phyloP scores from a whole-genome alignment of 2,113 vertebrate species.

The Hassar affinis region DNA sequence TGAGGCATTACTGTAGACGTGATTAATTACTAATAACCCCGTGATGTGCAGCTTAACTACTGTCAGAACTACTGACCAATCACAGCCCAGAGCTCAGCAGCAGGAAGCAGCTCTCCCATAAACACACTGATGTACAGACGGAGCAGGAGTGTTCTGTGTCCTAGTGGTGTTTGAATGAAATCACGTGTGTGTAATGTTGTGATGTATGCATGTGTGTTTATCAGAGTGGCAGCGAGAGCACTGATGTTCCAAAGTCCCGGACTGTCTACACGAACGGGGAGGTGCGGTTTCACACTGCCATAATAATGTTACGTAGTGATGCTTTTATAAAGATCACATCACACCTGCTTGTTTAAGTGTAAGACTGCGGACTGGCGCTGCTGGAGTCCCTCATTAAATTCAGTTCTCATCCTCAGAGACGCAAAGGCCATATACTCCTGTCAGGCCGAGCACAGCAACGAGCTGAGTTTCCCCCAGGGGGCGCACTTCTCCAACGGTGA shows the following conservation, averaged over 20 bases:
- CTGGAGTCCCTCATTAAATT: not conserved
- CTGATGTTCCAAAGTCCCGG: conserved; percentile 86
- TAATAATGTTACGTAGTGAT: not conserved
- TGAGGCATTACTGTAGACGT: not conserved
- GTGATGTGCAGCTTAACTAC: not conserved
- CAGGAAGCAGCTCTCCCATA: not conserved
- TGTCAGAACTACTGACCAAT: not conserved
- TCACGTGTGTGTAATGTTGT: not conserved
- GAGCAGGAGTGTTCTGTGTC: no score
- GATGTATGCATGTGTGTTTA: conserved; percentile 32
- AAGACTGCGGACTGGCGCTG: not conserved
- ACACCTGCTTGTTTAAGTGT: no score
- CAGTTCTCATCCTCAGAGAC: conserved; percentile 70
- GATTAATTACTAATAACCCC: not conserved
- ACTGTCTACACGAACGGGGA: conserved; percentile 74
- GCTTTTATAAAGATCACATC: not conserved
- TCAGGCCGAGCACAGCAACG: conserved; percentile 93
- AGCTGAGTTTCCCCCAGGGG: conserved; percentile 95
- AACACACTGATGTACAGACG: not conserved
- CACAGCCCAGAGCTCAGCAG: not conserved
- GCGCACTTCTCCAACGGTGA: conserved; percentile 90
- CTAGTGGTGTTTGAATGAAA: not conserved
- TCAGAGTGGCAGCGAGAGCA: conserved; percentile 81
- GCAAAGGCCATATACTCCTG: conserved; percentile 95
- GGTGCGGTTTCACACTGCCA: conserved; percentile 48